phyloP scores from a whole-genome alignment of 2,888 invertebrate species.

The Cactoblastis cactorum region DNA sequence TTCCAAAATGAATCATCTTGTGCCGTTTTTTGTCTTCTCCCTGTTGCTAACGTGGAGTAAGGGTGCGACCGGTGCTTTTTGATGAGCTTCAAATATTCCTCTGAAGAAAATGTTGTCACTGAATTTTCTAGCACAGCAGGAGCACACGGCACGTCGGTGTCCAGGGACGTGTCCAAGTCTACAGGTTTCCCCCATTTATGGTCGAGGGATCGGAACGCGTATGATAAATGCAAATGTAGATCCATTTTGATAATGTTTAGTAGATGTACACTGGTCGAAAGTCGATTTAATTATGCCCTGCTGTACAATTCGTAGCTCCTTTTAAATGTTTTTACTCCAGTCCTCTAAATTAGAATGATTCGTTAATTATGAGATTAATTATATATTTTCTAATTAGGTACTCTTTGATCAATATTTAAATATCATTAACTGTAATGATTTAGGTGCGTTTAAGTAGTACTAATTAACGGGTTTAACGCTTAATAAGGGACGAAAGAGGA shows the following conservation, averaged over 20 bases:
- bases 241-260: slow-evolving; percentile 31
- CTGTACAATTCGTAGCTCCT: neutral
- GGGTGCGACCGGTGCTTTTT: slow-evolving; percentile 32
- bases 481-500: too few species aligned
- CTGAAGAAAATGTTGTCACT: slow-evolving; percentile 49
- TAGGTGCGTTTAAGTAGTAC: too few species aligned
- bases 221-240: slow-evolving; percentile 49
- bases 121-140: slow-evolving; percentile 42
- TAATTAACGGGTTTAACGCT: too few species aligned
- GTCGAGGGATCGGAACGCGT: slow-evolving; percentile 49
- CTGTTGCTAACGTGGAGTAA: slow-evolving; percentile 31
- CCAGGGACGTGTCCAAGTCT: slow-evolving; percentile 40
- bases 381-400: too few species aligned
- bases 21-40: slow-evolving; percentile 22
- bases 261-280: slow-evolving; percentile 21
- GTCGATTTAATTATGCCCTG: neutral
- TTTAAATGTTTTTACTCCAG: neutral
- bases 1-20: slow-evolving; percentile 41
- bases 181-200: slow-evolving; percentile 51
- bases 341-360: neutral
- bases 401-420: too few species aligned
- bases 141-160: slow-evolving; percentile 28
- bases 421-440: too few species aligned
- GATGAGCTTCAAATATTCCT: slow-evolving; percentile 39
- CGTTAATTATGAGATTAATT: neutral